phyloP scores from a whole-genome alignment of 1,140 invertebrate species.

The Calosoma granatense region DNA sequence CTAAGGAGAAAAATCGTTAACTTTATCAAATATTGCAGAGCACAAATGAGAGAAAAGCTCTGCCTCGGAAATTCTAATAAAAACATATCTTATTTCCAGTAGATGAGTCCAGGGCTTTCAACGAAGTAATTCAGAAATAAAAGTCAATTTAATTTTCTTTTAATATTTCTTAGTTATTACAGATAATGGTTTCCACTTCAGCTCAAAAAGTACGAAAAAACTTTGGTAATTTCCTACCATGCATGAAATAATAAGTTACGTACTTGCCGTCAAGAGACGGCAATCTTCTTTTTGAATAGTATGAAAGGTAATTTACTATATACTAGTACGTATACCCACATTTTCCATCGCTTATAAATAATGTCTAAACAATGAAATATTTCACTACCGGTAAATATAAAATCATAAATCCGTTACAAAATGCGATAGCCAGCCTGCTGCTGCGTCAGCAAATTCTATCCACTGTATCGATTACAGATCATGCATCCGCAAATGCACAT shows the following conservation, averaged over 20 bases:
- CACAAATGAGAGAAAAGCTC: too few relatives aligned
- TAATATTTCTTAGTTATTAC: not conserved
- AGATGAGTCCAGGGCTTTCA: not conserved
- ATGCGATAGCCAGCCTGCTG: too few relatives aligned
- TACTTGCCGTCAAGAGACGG: not conserved
- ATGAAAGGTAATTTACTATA: not conserved
- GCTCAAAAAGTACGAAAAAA: not conserved
- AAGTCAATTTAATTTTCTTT: constrained; percentile 2
- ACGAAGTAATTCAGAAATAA: not conserved
- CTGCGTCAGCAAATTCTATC: too few relatives aligned
- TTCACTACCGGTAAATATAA: too few relatives aligned
- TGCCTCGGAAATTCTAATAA: too few relatives aligned
- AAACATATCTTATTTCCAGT: not conserved
- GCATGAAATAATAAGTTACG: constrained; percentile 2
- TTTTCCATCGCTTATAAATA: too few relatives aligned
- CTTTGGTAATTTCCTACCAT: not conserved
- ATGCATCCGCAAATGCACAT: not conserved
- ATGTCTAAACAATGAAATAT: too few relatives aligned
- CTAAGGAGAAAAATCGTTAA: too few relatives aligned
- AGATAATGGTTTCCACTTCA: not conserved
- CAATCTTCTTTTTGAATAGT: not conserved
- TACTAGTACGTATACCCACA: too few relatives aligned
- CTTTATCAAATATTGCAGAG: too few relatives aligned
- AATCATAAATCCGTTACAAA: too few relatives aligned
- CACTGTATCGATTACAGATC: not conserved